A percentile compares a stretch with the other conserved stretches of the same genome.
Conservation (phyloP, 2,797 vertebrate species). For the Alosa sapidissima region DNA sequence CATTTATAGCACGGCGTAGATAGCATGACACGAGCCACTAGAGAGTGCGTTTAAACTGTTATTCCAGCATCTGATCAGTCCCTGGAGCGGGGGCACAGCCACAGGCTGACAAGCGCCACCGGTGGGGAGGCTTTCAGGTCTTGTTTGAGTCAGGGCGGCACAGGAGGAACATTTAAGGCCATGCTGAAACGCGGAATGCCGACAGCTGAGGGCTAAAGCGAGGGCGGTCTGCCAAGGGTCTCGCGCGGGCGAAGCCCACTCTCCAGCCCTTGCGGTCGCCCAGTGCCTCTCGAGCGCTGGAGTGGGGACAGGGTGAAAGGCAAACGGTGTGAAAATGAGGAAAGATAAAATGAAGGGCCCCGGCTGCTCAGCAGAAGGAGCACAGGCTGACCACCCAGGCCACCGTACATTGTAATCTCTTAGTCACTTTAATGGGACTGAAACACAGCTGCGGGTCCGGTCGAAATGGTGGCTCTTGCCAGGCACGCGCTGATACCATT, state of each 20-base stretch:
- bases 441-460: slow-evolving; percentile 4
- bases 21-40: neutral
- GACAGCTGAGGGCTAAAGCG: slow-evolving; percentile 43
- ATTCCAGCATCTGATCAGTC: slow-evolving; percentile 39
- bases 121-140: neutral
- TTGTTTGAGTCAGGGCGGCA: slow-evolving; percentile 29
- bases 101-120: slow-evolving; percentile 36
- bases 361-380: slow-evolving; percentile 30
- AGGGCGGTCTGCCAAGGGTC: slow-evolving; percentile 44
- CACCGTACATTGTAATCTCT: slow-evolving; percentile 42
- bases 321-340: slow-evolving; percentile 41
- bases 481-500: neutral
- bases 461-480: neutral
- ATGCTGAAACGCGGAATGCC: slow-evolving; percentile 52
- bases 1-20: neutral
- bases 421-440: slow-evolving; percentile 24
- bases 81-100: neutral
- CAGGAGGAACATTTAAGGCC: slow-evolving; percentile 49
- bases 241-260: slow-evolving; percentile 28
- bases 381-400: slow-evolving; percentile 32
- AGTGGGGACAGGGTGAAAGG: slow-evolving; percentile 40
- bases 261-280: slow-evolving; percentile 33
- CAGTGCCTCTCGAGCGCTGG: slow-evolving; percentile 39
- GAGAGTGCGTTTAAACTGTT: slow-evolving; percentile 8
- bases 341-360: slow-evolving; percentile 47